Evolutionary conservation across 2,888 invertebrate genomes (phyloP), one percentile per base, ranked within the genome.

Genomic region (Caenorhabditis sulstoni): DNA sequence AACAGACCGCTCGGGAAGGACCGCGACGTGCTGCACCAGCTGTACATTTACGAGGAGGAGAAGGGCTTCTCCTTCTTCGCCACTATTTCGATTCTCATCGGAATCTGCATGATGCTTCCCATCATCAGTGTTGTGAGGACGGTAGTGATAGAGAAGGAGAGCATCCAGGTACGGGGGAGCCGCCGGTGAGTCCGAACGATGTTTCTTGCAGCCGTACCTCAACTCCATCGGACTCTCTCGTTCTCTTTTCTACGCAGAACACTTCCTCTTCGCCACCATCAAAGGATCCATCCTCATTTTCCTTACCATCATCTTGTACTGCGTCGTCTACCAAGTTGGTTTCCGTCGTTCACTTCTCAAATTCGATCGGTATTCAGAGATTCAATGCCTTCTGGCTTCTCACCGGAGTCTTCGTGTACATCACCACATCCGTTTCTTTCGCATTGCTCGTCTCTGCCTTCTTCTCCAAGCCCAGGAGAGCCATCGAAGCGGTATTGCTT

Each of bases 401-500:
- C 2, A 29, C 52, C 18, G 68, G 68, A 23, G 68, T 68, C 7
- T 52, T 68, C 52, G 22, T 68, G 8, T 68, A 68, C 45, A 68
- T 68, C 16, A 8, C 41, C 3, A 49, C 41, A n/a, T 59, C 57
- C 11, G 18, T 68, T 35, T 68, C 68, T 0, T 23, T 52, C 18
- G 57, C 68, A 12, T 52, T 68, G 59, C 23, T 68, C n/a, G 52
- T 59, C 11, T 59, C 68, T 3, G 44, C 59, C 0, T 59, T 68
- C 52, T 68, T 68, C 41, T n/a, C 41, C 7, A 59, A 57, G 52
- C 68, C 68, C 2, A 41, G 68, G 41, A 47, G 68, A 59, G 68
- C 23, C 7, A 44, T 68, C 20, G 68, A 68, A 52, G 68, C 41
- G 14, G 45, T 59, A 1, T 3, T 41, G 1, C 4, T 44, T 5